These are phyloP conservation scores for Erynnis tages DNA, from an alignment of 2,888 invertebrate species.

Conservation along the genomic window DNA sequence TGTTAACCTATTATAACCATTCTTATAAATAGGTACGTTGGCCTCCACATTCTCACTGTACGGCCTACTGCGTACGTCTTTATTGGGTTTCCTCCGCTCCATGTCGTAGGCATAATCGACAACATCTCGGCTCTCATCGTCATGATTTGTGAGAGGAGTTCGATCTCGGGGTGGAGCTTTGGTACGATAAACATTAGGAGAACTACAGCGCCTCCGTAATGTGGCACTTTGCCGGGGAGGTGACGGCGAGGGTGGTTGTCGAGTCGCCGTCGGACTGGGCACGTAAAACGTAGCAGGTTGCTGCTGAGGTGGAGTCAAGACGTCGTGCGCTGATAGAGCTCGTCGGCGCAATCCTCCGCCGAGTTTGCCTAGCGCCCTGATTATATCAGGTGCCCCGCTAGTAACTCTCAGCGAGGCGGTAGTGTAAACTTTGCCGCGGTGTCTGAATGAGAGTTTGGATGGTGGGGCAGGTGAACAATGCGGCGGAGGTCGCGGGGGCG, in stretches of 20 bases:
- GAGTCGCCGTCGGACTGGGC: conserved; percentile 81
- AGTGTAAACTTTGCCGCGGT: conserved; percentile 76
- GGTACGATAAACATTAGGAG: conserved; percentile 70
- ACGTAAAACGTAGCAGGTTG: conserved; percentile 86
- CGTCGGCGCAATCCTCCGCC: conserved; percentile 85
- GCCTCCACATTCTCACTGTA: conserved; percentile 75
- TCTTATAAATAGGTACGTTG: conserved; percentile 60
- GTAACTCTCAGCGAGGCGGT: conserved; percentile 75
- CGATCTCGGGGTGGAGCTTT: conserved; percentile 57
- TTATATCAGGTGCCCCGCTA: conserved; percentile 84
- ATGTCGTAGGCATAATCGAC: conserved; percentile 62
- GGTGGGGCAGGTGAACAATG: conserved; percentile 75
- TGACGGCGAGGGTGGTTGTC: conserved; percentile 70
- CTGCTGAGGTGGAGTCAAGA: conserved; percentile 80
- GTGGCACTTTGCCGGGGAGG: conserved; percentile 63
- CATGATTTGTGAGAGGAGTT: conserved; percentile 58
- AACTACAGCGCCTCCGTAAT: conserved; percentile 67
- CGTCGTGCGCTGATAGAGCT: conserved; percentile 86
- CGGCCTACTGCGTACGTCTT: conserved; percentile 61
- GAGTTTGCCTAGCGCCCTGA: conserved; percentile 85
- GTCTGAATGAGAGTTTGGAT: conserved; percentile 72
- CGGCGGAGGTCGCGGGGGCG: conserved; percentile 74
- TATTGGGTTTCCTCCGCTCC: conserved; percentile 58
- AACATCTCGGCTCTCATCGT: conserved; percentile 68
- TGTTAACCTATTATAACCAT: conserved; percentile 62